Conservation (phyloP, 2,797 vertebrate genomes). For the Acanthopagrus latus region DNA sequence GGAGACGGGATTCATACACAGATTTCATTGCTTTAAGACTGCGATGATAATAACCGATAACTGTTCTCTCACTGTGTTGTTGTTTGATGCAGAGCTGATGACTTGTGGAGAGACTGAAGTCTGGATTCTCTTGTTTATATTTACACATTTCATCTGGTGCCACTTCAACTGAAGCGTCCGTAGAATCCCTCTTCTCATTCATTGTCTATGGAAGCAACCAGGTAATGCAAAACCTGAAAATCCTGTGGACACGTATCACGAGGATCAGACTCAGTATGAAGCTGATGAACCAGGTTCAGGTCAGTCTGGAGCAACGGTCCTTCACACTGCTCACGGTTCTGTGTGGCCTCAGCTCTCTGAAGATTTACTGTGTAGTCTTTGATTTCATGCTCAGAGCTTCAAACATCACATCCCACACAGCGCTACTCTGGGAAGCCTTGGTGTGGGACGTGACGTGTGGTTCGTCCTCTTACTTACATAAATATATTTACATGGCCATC, state of each 20-base stretch:
- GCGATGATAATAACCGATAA: too few species aligned
- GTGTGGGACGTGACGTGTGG: too few species aligned
- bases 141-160: too few species aligned
- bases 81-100: neutral
- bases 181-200: too few species aligned
- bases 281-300: neutral
- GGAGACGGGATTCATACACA: too few species aligned
- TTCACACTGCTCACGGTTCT: neutral
- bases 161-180: neutral
- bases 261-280: too few species aligned
- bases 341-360: neutral
- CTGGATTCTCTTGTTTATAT: neutral
- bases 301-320: neutral
- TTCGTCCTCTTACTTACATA: too few species aligned
- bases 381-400: neutral
- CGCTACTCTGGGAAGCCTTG: neutral
- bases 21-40: neutral
- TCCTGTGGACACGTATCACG: too few species aligned
- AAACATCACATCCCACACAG: neutral
- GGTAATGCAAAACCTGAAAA: too few species aligned
- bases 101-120: neutral
- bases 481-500: neutral
- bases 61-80: too few species aligned
- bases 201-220: too few species aligned
- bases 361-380: conserved; percentile 10